These are phyloP conservation scores for Mythimna albipuncta DNA, from an alignment of 2,888 invertebrate species.

Conservation along the genomic window DNA sequence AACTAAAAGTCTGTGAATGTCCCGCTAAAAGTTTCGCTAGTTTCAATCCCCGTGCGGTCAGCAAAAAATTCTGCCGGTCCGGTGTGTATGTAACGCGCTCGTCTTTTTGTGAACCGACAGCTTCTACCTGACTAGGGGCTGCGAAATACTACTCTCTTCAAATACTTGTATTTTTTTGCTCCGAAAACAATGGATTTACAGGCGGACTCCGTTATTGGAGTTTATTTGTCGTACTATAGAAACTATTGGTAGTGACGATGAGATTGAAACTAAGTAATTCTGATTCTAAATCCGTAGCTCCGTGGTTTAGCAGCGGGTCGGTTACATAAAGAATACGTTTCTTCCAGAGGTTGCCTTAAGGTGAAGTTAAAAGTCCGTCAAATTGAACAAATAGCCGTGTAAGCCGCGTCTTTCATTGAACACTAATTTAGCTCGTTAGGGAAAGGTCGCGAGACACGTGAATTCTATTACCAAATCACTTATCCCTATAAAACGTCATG, in stretches of 20 bases:
- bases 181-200: constrained; percentile 72
- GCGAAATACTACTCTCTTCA: constrained; percentile 67
- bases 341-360: constrained; percentile 12
- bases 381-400: constrained; percentile 32
- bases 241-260: constrained; percentile 1
- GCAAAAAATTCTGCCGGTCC: constrained; percentile 63
- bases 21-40: constrained; percentile 51
- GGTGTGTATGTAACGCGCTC: constrained; percentile 64
- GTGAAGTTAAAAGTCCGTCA: constrained; percentile 33
- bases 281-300: constrained; percentile 7
- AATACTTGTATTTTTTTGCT: constrained; percentile 66
- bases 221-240: constrained; percentile 30
- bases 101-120: constrained; percentile 70
- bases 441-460: constrained; percentile 55
- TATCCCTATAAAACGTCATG: constrained; percentile 67
- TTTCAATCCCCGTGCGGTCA: constrained; percentile 65
- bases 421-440: constrained; percentile 54
- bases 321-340: constrained; percentile 16
- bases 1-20: constrained; percentile 43
- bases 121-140: constrained; percentile 68
- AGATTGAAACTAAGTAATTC: constrained; percentile 9
- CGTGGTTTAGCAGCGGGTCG: constrained; percentile 3
- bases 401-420: constrained; percentile 50
- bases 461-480: constrained; percentile 63
- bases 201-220: constrained; percentile 61